Percentiles rank a stretch among this genome's conserved stretches.
phyloP scores from a whole-genome alignment of 2,888 invertebrate genomes.

The Pyrochroa serraticornis region DNA sequence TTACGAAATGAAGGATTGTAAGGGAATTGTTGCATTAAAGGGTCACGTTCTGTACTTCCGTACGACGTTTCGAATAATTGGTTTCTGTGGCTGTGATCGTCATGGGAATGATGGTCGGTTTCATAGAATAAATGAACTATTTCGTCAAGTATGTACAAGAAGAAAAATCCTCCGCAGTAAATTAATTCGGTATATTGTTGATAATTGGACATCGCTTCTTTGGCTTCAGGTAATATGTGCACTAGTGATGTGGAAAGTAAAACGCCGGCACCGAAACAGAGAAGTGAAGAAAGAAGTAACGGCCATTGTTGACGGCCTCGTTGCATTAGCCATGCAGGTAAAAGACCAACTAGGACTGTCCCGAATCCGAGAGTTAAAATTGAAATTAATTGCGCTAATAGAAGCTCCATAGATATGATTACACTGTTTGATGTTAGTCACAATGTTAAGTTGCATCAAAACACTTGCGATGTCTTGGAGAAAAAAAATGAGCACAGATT shows the following conservation, averaged over 20 bases:
- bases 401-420: constrained; percentile 56
- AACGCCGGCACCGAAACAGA: constrained; percentile 84
- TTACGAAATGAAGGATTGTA: constrained; percentile 44
- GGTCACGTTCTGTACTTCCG: constrained; percentile 31
- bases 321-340: constrained; percentile 70
- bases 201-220: constrained; percentile 59
- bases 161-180: constrained; percentile 72
- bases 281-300: constrained; percentile 68
- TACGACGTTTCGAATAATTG: constrained; percentile 9
- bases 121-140: constrained; percentile 71
- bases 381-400: constrained; percentile 69
- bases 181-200: constrained; percentile 66
- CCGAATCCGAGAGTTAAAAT: constrained; percentile 71
- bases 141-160: constrained; percentile 76
- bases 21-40: constrained; percentile 26
- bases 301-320: constrained; percentile 65
- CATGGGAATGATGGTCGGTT: constrained; percentile 48
- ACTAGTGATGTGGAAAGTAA: constrained; percentile 76
- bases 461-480: too few species aligned
- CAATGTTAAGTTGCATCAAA: too few species aligned
- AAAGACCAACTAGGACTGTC: constrained; percentile 72
- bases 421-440: too few species aligned
- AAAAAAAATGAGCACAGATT: too few species aligned
- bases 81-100: neutral
- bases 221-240: constrained; percentile 83